Percentiles rank a stretch among this genome's conserved stretches.
Conservation (phyloP, 2,113 vertebrate genomes). For the Leptosomus discolor region DNA sequence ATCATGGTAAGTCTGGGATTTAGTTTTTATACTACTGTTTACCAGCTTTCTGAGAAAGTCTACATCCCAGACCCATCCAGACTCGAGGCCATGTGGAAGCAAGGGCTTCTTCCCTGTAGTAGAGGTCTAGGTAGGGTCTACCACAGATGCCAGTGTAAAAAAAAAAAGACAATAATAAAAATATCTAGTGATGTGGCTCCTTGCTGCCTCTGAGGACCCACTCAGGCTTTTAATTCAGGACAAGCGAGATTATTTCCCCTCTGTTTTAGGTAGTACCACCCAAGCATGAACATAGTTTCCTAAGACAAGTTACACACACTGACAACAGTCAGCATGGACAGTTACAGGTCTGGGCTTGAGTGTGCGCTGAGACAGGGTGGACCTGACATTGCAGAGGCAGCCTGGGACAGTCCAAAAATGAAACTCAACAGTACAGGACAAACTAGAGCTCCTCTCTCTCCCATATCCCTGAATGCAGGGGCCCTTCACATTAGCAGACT, state of each 20-base stretch:
- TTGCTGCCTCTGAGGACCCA: not conserved
- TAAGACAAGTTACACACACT: not conserved
- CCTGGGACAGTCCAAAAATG: not conserved
- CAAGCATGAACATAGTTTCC: not conserved
- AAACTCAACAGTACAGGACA: not conserved
- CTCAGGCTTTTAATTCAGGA: not conserved
- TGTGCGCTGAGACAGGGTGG: not conserved
- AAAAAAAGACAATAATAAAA: not conserved
- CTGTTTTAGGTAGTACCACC: not conserved
- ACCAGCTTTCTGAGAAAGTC: not conserved
- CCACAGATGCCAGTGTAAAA: not conserved
- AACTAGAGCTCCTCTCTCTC: not conserved
- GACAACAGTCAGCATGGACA: not conserved
- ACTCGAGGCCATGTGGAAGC: not conserved
- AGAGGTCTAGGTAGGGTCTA: not conserved
- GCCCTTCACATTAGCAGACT: not conserved
- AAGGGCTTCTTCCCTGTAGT: not conserved
- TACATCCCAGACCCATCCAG: not conserved
- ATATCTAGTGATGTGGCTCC: not conserved
- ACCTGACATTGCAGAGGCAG: not conserved
- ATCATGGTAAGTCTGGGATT: not conserved
- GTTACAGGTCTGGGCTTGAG: not conserved
- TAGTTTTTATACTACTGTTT: not conserved
- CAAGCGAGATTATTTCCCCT: not conserved
- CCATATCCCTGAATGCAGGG: not conserved